Evolutionary conservation across 2,113 vertebrate species (phyloP), one percentile per base, ranked within the genome.

Genomic region (Chaetodon auriga): DNA sequence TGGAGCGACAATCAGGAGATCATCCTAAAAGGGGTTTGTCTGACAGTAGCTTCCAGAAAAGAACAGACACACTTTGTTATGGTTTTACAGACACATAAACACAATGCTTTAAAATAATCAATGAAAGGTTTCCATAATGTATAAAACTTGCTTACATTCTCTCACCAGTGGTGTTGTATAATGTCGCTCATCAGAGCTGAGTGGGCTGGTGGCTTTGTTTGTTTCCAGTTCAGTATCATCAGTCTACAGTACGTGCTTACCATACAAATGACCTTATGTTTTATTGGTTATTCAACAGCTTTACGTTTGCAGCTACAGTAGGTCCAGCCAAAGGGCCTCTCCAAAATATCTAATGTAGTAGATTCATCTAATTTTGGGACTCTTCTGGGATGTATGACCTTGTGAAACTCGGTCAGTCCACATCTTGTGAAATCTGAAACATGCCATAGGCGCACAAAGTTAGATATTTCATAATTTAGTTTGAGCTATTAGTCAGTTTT

Each of bases 1-100:
- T 99, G 98, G 98, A 96, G 97, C 0, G 98, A 99, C 87, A 99
- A 99, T 92, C 99, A 99, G 86, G 98, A 99, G 25, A 94, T 97
- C 86, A 96, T 99, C 80, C 91, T 99, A 4, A 99, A 99, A 95
- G 98, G 98, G 95, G 98, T 99, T 89, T 87, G 95, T 91, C 16
- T 71, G 13, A 43, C 38, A 45, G 13, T n/a, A 51, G 16, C 21
- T 12, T 7, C 23, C 30, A 30, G 30, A 30, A 30, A 30, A 30
- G 30, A 30, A 30, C 30, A 30, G 30, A 30, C 30, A 30, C 30
- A 30, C 30, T 30, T 30, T 30, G 30, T 30, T 2, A 30, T 30
- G 30, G 30, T 2, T 30, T 30, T 30, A 38, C 18, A 21, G 1
- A 62, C 15, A n/a, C 62, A n/a, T 45, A 43, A 35, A 69, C 5